Percentiles rank a stretch among this genome's conserved stretches.
These are phyloP conservation scores for Frieseomelitta varia DNA, from an alignment of 1,140 invertebrate genomes.

Conservation along the genomic window DNA sequence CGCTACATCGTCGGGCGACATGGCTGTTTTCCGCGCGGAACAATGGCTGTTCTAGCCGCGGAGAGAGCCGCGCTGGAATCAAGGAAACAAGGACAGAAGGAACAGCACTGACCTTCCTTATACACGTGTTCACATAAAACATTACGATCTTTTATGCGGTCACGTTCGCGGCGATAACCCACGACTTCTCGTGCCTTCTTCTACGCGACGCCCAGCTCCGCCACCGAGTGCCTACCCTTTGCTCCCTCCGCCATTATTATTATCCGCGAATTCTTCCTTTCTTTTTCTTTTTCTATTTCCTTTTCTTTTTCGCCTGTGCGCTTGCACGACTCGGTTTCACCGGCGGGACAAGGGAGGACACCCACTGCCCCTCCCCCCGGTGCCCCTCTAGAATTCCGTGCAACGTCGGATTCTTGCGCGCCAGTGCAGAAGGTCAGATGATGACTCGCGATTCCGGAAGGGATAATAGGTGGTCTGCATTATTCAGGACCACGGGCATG, in stretches of 20 bases:
- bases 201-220: slow-evolving; percentile 29
- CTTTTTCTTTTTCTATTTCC: too few relatives aligned
- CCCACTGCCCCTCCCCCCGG: not conserved
- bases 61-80: not conserved
- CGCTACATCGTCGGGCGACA: slow-evolving; percentile 40
- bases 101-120: slow-evolving; percentile 72
- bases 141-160: slow-evolving; percentile 71
- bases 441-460: slow-evolving; percentile 59
- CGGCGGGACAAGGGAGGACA: slow-evolving; percentile 25
- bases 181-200: slow-evolving; percentile 53
- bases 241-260: slow-evolving; percentile 31
- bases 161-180: slow-evolving; percentile 67
- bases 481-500: slow-evolving; percentile 59
- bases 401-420: slow-evolving; percentile 42
- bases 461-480: slow-evolving; percentile 66
- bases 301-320: not conserved
- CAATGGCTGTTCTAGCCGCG: slow-evolving; percentile 38
- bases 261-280: not conserved
- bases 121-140: slow-evolving; percentile 76
- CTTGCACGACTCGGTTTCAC: slow-evolving; percentile 21
- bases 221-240: not conserved
- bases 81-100: slow-evolving; percentile 68
- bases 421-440: slow-evolving; percentile 49
- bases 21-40: slow-evolving; percentile 5
- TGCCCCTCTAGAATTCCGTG: slow-evolving; percentile 37